Conservation (phyloP, 1,140 invertebrate genomes). For the Achroia grisella region DNA sequence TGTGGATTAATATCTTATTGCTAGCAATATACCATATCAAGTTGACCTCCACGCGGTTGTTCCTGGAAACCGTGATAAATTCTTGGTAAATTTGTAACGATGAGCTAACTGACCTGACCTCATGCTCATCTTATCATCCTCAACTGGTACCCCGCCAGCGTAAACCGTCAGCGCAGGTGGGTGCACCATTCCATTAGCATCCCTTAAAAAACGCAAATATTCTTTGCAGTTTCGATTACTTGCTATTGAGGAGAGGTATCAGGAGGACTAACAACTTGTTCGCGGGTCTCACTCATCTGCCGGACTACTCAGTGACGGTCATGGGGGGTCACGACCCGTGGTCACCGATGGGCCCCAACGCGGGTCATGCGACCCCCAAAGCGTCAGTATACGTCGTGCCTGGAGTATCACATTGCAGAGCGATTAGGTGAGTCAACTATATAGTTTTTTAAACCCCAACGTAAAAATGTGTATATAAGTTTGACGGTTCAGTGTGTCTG, state of each 20-base stretch:
- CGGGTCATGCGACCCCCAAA: slow-evolving; percentile 12
- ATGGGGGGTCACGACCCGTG: slow-evolving; percentile 37
- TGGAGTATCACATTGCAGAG: slow-evolving; percentile 34
- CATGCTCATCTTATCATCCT: too few species aligned
- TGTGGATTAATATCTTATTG: too few species aligned
- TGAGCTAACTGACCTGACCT: too few species aligned
- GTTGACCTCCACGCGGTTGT: too few species aligned
- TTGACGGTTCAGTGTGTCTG: too few species aligned
- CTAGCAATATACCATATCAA: too few species aligned
- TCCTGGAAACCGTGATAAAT: too few species aligned
- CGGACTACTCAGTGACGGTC: slow-evolving; percentile 35
- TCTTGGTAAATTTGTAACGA: too few species aligned
- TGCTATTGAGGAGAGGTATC: slow-evolving; percentile 24
- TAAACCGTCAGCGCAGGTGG: too few species aligned
- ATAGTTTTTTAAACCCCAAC: background rate
- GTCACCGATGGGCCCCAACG: slow-evolving; percentile 35
- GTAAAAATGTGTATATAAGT: too few species aligned
- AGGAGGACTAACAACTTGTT: slow-evolving; percentile 40
- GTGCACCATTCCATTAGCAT: too few species aligned
- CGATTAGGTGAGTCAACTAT: slow-evolving; percentile 29
- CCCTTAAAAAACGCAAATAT: background rate
- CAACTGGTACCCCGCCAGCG: too few species aligned
- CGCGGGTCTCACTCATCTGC: slow-evolving; percentile 26
- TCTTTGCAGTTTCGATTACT: slow-evolving; percentile 29
- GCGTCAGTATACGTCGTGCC: slow-evolving; percentile 35